phyloP scores from a whole-genome alignment of 2,113 vertebrate genomes.

The Myocastor coypus region DNA sequence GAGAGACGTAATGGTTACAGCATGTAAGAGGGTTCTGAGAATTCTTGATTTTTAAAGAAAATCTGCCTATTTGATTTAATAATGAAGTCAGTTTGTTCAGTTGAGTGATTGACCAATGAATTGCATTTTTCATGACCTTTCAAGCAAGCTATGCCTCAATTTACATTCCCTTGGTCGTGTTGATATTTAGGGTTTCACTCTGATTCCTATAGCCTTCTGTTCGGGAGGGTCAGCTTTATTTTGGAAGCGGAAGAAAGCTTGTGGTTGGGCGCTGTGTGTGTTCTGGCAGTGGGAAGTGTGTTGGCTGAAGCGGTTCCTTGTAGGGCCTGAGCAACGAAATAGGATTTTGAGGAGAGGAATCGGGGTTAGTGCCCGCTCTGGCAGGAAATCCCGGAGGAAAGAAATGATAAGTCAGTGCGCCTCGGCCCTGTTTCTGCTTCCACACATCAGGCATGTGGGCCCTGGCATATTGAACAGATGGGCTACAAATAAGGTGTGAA shows the following conservation, averaged over 20 bases:
- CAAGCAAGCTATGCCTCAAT: background rate
- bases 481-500: conserved; percentile 14
- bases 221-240: conserved; percentile 3
- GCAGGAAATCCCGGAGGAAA: conserved; percentile 21
- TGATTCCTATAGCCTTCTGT: background rate
- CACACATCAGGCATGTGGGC: background rate
- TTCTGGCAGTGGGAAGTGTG: background rate
- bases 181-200: background rate
- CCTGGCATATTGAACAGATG: conserved; percentile 22
- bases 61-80: conserved; percentile 13
- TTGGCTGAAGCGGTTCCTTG: background rate
- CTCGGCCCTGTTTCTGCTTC: background rate
- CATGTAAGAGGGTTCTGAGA: background rate
- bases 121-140: background rate
- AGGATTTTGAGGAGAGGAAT: background rate
- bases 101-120: background rate
- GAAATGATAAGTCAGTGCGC: background rate
- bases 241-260: background rate
- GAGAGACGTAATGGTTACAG: background rate
- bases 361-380: background rate
- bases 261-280: background rate
- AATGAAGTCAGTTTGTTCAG: background rate
- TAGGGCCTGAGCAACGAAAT: background rate
- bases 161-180: background rate
- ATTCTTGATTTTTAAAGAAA: background rate